Percentiles rank a stretch among this genome's conserved stretches.
These are phyloP conservation scores for Tenthredo scrophulariae DNA, from an alignment of 2,888 invertebrate species.

Conservation along the genomic window DNA sequence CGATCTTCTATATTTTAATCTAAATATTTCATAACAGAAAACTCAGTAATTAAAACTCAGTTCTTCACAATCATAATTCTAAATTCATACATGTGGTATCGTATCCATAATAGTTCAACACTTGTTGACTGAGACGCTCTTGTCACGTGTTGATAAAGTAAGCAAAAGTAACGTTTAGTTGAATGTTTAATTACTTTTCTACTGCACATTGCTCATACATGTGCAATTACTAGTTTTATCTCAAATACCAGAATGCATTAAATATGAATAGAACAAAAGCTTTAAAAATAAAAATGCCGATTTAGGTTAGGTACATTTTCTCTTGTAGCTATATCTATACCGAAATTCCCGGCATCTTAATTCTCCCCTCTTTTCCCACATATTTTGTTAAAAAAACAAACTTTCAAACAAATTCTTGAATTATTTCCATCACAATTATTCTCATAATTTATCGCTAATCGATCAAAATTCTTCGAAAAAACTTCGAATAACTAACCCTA, in stretches of 20 bases:
- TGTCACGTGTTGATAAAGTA: background rate
- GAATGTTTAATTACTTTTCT: background rate
- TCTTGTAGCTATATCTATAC: background rate
- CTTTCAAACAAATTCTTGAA: background rate
- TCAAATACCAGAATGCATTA: background rate
- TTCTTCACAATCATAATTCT: too few species aligned
- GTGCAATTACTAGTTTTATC: background rate
- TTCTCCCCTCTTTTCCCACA: background rate
- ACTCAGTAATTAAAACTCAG: background rate
- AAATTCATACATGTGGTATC: background rate
- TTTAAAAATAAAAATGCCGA: background rate
- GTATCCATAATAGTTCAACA: background rate
- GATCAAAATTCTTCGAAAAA: background rate
- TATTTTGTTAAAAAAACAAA: background rate
- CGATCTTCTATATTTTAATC: background rate
- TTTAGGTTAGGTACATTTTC: conserved; percentile 4
- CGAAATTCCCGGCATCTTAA: background rate
- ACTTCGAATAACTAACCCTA: background rate
- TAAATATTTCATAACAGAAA: background rate
- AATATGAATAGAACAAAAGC: background rate
- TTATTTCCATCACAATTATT: background rate
- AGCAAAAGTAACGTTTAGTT: background rate
- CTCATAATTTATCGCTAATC: background rate
- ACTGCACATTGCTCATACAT: background rate
- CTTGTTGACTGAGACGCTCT: background rate